Percentiles rank a stretch among this genome's conserved stretches.
Evolutionary conservation across 2,113 vertebrate species (phyloP).

Genomic region (Ictidomys tridecemlineatus): DNA sequence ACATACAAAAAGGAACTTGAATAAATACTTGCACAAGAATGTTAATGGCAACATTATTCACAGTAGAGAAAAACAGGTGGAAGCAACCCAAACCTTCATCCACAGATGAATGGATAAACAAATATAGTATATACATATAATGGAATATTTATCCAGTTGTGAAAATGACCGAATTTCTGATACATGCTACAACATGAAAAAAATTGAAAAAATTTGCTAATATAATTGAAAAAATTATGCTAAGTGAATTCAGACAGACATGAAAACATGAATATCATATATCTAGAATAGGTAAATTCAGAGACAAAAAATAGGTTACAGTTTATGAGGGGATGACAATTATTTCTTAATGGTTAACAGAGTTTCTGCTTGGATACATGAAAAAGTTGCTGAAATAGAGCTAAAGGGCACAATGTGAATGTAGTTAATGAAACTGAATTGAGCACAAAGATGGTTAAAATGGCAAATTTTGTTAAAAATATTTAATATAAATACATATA

Average conservation of each 20-base stretch:
- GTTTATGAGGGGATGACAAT: neutral
- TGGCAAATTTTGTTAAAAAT: neutral
- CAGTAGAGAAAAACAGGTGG: neutral
- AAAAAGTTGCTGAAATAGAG: neutral
- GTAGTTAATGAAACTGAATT: neutral
- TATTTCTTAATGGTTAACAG: neutral
- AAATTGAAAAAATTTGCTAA: neutral
- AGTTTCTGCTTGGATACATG: neutral
- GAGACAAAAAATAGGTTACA: neutral
- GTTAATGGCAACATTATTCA: neutral
- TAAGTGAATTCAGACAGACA: neutral
- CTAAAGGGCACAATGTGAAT: neutral
- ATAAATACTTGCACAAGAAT: neutral
- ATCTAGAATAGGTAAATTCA: neutral
- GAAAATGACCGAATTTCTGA: neutral
- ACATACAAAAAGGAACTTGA: neutral
- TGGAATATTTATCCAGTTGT: neutral
- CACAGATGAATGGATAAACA: neutral
- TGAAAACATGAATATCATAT: neutral
- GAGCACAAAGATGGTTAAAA: neutral
- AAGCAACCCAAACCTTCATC: neutral
- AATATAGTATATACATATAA: neutral
- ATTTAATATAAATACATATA: neutral
- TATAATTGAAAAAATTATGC: neutral
- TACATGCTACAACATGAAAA: neutral